Base-by-base conservation (phyloP, 1,140 invertebrate species). In the Brachystomella parvula region DNA sequence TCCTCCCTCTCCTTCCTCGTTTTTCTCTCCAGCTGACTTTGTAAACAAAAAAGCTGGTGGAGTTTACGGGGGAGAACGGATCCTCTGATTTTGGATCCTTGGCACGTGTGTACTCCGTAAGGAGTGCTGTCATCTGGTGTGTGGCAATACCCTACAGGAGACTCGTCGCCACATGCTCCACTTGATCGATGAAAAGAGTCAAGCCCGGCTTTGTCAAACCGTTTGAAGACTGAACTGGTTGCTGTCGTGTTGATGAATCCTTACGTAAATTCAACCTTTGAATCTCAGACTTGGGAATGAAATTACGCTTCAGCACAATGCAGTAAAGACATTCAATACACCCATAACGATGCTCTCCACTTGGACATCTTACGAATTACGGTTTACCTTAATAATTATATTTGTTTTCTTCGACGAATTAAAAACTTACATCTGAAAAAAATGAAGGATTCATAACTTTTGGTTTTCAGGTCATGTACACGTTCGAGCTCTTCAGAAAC, bases 141-240 rank as follows among this genome's bases (percentile, higher is more conserved):
- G n/a, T n/a, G n/a, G n/a, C n/a, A n/a, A n/a, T n/a, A n/a, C n/a
- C n/a, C 87, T 87, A 73, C 79, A 82, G 68, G 86, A 85, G 17
- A 83, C 82, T 1, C 84, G 90, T 56, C 78, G 79, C 33, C 84
- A 84, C 30, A 82, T 89, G 3, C 81, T 82, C 70, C 78, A 84
- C 24, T 86, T 87, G 72, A 3, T 60, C 9, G 28, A 29, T 19
- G 58, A 60, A 6, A 29, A 60, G 31, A 28, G 15, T 6, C 28
- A 60, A 60, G 58, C 21, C 21, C 15, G 12, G 58, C 28, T 21
- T 31, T 60, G 9, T 9, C 6, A 31, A 60, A 17, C 9, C 58
- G 58, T 60, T 24, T 60, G 3, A 15, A 12, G 32, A 31, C 9
- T 3, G 17, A 60, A 24, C 6, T 60, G 58, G 31, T 3, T 19